Evolutionary conservation across 2,113 vertebrate genomes (phyloP), one percentile per base, ranked within the genome.

Genomic region (Tyto alba): DNA sequence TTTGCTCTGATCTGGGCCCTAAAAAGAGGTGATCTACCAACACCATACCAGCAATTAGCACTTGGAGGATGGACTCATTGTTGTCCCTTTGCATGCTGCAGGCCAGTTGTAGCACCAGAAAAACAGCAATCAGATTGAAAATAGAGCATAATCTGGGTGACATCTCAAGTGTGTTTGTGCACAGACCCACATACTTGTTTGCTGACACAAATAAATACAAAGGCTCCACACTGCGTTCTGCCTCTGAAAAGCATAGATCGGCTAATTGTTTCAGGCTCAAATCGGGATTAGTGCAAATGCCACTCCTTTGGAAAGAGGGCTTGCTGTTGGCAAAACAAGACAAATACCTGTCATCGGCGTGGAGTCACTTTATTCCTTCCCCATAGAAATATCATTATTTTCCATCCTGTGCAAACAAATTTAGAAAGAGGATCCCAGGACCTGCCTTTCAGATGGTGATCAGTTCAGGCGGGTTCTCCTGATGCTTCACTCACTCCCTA

Each of bases 301-400:
- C 32, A 0, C 64, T 89, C 64, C 80, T 92, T 82, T 95, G 92
- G 88, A 91, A 96, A 82, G 94, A 79, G 71, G 62, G 85, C 76
- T 92, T 72, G 83, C 77, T 96, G 95, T 64, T 97, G 95, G 96
- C 96, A 96, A 96, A 97, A 93, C 94, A 95, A 94, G 84, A 89
- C 88, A 92, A 97, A 96, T 96, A 96, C 94, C 96, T 96, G 94
- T 94, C 96, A 96, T 87, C 94, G 50, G 73, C 73, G 53, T 0
- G 13, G 80, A 90, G 92, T 93, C 90, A 41, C 73, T 97, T 94
- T 90, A 94, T 75, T 96, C 92, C 73, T 95, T 91, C 84, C 84
- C 86, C 69, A 66, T 50, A 88, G 93, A 96, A 96, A 92, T 93
- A 68, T 10, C 2, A 71, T 81, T 95, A n/a, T 96, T 95, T 96